Evolutionary conservation across 1,140 invertebrate species (phyloP).

Genomic region (Drosophila sulfurigaster): DNA sequence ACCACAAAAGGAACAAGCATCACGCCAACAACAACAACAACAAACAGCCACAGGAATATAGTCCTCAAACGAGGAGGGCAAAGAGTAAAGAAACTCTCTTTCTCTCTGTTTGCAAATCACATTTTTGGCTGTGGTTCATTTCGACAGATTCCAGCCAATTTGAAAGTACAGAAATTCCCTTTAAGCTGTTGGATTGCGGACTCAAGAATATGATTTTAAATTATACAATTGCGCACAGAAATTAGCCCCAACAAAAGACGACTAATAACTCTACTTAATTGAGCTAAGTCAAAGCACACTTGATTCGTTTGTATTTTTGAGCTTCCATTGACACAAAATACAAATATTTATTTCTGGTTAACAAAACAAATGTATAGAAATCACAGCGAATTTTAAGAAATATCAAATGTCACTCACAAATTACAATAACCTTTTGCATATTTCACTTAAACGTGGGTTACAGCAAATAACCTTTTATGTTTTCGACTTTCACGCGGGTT

Average conservation of each 20-base stretch:
- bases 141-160: conserved; percentile 17
- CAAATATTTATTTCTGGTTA: too few relatives aligned
- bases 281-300: background rate
- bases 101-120: conserved; percentile 9
- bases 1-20: conserved; percentile 50
- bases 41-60: background rate
- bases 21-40: conserved; percentile 5
- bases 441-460: too few relatives aligned
- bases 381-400: too few relatives aligned
- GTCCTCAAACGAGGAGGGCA: background rate
- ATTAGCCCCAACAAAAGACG: background rate
- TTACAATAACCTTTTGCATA: too few relatives aligned
- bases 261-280: background rate
- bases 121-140: conserved; percentile 18
- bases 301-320: background rate
- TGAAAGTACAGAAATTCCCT: conserved; percentile 28
- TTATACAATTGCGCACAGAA: conserved; percentile 9
- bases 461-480: too few relatives aligned
- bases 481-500: too few relatives aligned
- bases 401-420: too few relatives aligned
- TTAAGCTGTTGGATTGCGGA: conserved; percentile 9
- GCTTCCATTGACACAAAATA: too few relatives aligned
- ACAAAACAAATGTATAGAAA: too few relatives aligned
- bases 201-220: conserved; percentile 15
- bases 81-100: background rate